These are phyloP conservation scores for Leptarthrus brevirostris DNA, from an alignment of 2,888 invertebrate genomes.

Conservation along the genomic window DNA sequence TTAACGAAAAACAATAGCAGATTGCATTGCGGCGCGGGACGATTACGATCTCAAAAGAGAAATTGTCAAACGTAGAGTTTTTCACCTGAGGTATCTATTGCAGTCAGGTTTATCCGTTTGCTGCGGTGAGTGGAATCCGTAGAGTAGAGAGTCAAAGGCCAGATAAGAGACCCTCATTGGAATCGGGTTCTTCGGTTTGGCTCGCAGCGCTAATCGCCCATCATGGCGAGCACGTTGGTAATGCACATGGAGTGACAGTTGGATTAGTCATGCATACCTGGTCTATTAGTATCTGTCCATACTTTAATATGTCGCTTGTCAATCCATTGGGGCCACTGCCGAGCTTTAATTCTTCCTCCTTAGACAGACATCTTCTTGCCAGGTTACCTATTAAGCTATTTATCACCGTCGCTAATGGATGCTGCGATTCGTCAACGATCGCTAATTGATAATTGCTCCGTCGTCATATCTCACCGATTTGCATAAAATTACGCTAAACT, in stretches of 20 bases:
- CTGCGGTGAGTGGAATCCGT: slow-evolving; percentile 10
- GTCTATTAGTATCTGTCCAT: slow-evolving; percentile 44
- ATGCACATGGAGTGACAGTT: slow-evolving; percentile 30
- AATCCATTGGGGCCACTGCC: neutral
- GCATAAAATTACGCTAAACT: slow-evolving; percentile 43
- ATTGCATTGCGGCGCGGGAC: neutral
- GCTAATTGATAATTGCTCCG: slow-evolving; percentile 43
- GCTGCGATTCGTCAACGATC: slow-evolving; percentile 35
- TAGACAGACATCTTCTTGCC: slow-evolving; percentile 1
- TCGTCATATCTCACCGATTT: slow-evolving; percentile 49
- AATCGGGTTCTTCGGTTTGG: neutral
- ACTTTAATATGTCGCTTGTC: slow-evolving; percentile 18
- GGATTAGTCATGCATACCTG: slow-evolving; percentile 41
- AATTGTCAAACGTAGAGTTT: slow-evolving; percentile 42
- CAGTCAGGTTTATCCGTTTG: too few relatives aligned
- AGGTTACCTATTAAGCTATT: slow-evolving; percentile 38
- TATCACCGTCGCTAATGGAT: slow-evolving; percentile 42
- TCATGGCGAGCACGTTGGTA: slow-evolving; percentile 1
- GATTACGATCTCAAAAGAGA: slow-evolving; percentile 36
- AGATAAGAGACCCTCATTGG: slow-evolving; percentile 34
- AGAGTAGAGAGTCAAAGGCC: slow-evolving; percentile 37
- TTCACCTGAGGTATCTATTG: slow-evolving; percentile 33
- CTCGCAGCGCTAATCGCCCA: slow-evolving; percentile 19
- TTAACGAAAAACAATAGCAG: slow-evolving; percentile 16
- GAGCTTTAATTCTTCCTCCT: neutral